A percentile compares a stretch with the other conserved stretches of the same genome.
Conservation (phyloP, 2,113 vertebrate genomes). For the Lathamus discolor region DNA sequence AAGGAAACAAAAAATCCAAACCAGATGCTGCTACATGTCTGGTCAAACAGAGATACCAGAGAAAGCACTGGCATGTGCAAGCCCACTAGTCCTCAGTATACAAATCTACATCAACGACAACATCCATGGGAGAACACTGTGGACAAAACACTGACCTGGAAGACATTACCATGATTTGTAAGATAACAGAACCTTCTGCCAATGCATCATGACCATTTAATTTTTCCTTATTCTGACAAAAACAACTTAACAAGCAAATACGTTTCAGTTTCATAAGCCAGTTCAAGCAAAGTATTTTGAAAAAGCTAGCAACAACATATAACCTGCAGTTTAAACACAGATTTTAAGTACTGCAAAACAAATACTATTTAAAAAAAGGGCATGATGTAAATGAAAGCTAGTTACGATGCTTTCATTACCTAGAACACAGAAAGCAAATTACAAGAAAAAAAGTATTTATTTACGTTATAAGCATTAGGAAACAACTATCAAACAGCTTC, state of each 20-base stretch:
- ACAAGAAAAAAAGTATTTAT: background rate
- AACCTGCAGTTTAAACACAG: background rate
- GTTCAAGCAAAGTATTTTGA: background rate
- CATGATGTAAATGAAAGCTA: background rate
- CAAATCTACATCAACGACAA: background rate
- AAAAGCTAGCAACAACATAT: background rate
- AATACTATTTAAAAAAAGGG: background rate
- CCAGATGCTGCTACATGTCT: background rate
- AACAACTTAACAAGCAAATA: background rate
- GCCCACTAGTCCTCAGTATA: background rate
- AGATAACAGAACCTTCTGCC: background rate
- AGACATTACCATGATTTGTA: background rate
- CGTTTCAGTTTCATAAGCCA: background rate
- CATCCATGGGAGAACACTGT: background rate
- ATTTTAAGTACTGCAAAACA: background rate
- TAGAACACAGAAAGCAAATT: background rate
- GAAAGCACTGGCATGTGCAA: background rate
- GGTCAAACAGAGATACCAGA: background rate
- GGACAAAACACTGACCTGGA: background rate
- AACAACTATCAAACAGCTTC: background rate
- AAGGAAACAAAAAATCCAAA: background rate
- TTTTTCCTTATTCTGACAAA: background rate
- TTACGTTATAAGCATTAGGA: background rate
- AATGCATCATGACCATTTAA: background rate
- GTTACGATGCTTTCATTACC: background rate